A percentile compares a stretch with the other conserved stretches of the same genome.
phyloP scores from a whole-genome alignment of 2,797 vertebrate species.

The Falco rusticolus region DNA sequence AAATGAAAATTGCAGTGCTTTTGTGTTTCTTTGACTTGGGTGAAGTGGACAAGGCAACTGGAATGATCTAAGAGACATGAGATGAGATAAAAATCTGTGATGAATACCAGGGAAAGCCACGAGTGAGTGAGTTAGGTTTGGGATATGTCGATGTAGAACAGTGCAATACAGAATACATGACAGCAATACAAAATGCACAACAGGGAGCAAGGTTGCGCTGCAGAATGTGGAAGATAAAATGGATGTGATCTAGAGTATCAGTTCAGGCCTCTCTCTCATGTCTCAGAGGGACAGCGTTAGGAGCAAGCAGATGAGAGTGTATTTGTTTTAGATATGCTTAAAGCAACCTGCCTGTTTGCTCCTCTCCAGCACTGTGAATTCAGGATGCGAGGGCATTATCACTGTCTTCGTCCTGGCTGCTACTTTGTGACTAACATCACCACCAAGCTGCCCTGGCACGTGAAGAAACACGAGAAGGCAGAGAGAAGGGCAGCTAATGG shows the following conservation, averaged over 20 bases:
- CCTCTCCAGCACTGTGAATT: constrained; percentile 94
- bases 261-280: not conserved
- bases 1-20: not conserved
- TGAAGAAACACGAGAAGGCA: constrained; percentile 98
- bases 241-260: not conserved
- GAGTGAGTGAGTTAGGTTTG: not conserved
- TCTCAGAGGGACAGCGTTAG: not conserved
- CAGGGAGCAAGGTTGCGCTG: not conserved
- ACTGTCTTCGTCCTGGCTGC: constrained; percentile 94
- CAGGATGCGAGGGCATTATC: constrained; percentile 98
- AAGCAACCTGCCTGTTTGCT: not conserved
- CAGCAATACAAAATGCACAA: rapidly evolving
- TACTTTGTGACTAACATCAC: constrained; percentile 99
- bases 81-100: not conserved
- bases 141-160: rapidly evolving
- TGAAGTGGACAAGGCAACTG: not conserved
- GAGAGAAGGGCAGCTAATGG: constrained; percentile 96
- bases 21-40: not conserved
- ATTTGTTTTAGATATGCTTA: not conserved
- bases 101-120: not conserved
- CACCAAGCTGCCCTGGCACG: constrained; percentile 98
- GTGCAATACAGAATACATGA: not conserved
- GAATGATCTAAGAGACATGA: not conserved
- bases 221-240: not conserved
- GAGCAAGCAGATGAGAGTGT: not conserved